Percentiles rank a stretch among this genome's conserved stretches.
Conservation (phyloP, 2,888 invertebrate genomes). For the Magallana nippona region DNA sequence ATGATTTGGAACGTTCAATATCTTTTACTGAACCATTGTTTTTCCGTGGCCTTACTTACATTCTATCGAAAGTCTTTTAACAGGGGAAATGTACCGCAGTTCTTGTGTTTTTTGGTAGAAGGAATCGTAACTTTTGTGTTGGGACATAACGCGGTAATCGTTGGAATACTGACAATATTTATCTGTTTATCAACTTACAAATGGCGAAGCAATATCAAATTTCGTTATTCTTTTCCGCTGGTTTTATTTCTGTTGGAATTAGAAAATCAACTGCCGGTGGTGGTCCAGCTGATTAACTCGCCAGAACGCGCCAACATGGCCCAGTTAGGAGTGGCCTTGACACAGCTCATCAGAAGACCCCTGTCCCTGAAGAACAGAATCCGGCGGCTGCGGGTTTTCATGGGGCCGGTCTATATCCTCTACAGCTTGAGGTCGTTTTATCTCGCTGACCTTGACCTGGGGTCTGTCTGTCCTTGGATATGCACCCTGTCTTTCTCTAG, state of each 20-base stretch:
- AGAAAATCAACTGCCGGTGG: background rate
- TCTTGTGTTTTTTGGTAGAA: background rate
- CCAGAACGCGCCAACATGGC: background rate
- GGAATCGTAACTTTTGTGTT: background rate
- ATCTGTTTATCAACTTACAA: background rate
- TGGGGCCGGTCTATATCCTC: background rate
- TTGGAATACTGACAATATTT: background rate
- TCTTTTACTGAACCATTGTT: background rate
- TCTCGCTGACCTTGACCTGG: background rate
- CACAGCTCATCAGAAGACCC: background rate
- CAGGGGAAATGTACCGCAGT: background rate
- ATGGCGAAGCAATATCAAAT: background rate
- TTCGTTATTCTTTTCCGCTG: background rate
- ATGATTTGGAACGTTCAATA: background rate
- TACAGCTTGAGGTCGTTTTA: background rate
- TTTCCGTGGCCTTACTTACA: background rate
- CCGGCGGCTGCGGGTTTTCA: background rate
- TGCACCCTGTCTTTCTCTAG: background rate
- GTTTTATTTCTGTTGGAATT: background rate
- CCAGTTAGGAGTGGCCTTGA: background rate
- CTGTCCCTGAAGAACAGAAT: background rate
- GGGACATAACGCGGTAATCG: background rate
- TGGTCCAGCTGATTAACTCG: background rate
- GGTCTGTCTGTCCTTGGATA: background rate
- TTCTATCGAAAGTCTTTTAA: conserved; percentile 1